Percentiles rank a stretch among this genome's conserved stretches.
phyloP scores from a whole-genome alignment of 2,888 invertebrate genomes.

The Dynastes tityus region DNA sequence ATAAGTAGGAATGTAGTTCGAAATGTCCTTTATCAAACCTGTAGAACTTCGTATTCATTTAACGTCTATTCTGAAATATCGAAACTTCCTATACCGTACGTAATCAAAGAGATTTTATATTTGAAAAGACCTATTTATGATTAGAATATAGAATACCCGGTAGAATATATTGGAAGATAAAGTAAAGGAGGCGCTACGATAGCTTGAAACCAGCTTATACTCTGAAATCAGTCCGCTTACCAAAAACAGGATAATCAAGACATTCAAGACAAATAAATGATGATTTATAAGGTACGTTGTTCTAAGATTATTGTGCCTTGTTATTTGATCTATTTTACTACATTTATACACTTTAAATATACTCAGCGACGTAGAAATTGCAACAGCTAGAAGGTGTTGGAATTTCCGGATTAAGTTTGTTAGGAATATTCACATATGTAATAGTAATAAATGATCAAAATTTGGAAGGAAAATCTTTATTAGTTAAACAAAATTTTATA shows the following conservation, averaged over 20 bases:
- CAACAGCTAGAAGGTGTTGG: no score
- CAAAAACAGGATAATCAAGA: neutral
- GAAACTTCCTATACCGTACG: conserved; percentile 54
- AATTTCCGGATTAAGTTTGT: no score
- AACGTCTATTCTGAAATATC: conserved; percentile 58
- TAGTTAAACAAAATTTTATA: no score
- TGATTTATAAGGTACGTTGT: neutral
- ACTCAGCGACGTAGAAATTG: no score
- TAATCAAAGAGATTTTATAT: conserved; percentile 59
- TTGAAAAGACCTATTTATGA: conserved; percentile 59
- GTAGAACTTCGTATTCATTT: conserved; percentile 54
- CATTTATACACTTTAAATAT: no score
- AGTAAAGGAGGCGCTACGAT: neutral
- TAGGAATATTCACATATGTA: no score
- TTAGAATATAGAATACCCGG: neutral
- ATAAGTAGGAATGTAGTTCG: conserved; percentile 59
- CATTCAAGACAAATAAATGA: neutral
- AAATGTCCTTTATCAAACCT: conserved; percentile 55
- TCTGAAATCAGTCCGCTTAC: neutral
- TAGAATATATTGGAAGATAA: conserved; percentile 5
- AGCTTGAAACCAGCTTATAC: neutral
- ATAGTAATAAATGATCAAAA: no score
- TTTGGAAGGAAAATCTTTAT: no score
- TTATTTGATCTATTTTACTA: no score
- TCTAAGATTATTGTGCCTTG: no score